Evolutionary conservation across 2,888 invertebrate genomes (phyloP).

Genomic region (Philopedon plagiatum): DNA sequence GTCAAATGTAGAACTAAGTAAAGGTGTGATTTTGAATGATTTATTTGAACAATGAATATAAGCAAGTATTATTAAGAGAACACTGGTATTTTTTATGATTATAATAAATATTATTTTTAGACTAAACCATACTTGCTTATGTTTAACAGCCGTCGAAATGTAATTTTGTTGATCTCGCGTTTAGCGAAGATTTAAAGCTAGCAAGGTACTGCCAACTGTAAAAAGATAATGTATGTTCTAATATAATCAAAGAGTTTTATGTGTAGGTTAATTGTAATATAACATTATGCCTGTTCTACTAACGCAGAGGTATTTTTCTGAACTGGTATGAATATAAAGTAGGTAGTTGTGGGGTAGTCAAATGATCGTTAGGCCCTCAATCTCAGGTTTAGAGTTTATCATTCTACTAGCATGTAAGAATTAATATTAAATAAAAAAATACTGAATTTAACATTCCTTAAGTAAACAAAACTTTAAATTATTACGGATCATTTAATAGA

Average conservation of each 20-base stretch:
- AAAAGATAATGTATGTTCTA: conserved; percentile 69
- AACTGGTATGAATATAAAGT: conserved; percentile 47
- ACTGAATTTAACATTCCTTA: conserved; percentile 57
- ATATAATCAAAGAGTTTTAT: conserved; percentile 62
- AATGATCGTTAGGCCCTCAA: conserved; percentile 66
- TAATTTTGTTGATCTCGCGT: conserved; percentile 62
- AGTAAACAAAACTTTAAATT: conserved; percentile 35
- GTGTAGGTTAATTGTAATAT: conserved; percentile 66
- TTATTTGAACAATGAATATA: conserved; percentile 47
- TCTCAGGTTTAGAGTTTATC: conserved; percentile 65
- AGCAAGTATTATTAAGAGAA: conserved; percentile 48
- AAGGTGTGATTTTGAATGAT: conserved; percentile 56
- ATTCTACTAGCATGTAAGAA: conserved; percentile 49
- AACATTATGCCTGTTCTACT: conserved; percentile 60
- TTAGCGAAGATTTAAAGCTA: conserved; percentile 65
- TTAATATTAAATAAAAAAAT: conserved; percentile 49
- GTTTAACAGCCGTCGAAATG: conserved; percentile 52
- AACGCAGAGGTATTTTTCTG: conserved; percentile 49
- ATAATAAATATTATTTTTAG: conserved; percentile 32
- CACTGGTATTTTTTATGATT: conserved; percentile 38
- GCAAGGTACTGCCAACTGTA: conserved; percentile 71
- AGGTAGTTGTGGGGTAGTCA: conserved; percentile 60
- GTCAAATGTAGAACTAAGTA: conserved; percentile 60
- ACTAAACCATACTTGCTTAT: conserved; percentile 41
- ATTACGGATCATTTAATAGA: conserved; percentile 24